phyloP scores from a whole-genome alignment of 2,797 vertebrate genomes.

The Myioborus miniatus region DNA sequence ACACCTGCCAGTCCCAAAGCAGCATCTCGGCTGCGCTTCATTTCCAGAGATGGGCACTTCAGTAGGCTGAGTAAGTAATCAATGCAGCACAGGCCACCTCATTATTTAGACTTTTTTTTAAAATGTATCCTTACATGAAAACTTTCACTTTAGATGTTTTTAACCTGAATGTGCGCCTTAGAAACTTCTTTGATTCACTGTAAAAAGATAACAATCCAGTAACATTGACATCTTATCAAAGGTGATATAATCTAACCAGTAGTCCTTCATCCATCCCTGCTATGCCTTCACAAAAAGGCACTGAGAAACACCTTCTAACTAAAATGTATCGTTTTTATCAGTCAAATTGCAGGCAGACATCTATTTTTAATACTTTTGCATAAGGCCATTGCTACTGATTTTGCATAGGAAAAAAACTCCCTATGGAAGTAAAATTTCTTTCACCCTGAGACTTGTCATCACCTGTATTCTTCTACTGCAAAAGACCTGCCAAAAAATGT shows the following conservation, averaged over 20 bases:
- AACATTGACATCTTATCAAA: background rate
- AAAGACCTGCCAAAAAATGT: background rate
- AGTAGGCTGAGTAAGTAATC: background rate
- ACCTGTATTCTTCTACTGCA: background rate
- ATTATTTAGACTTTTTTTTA: background rate
- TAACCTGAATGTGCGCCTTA: background rate
- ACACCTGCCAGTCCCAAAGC: background rate
- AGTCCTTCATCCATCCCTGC: background rate
- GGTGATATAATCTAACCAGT: background rate
- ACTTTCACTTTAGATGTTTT: background rate
- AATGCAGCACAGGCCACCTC: background rate
- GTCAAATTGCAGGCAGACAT: background rate
- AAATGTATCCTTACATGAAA: background rate
- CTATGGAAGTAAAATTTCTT: background rate
- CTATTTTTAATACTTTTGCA: background rate
- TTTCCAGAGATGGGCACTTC: background rate
- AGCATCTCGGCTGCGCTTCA: background rate
- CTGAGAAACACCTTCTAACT: background rate
- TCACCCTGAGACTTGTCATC: background rate
- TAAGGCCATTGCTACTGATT: background rate
- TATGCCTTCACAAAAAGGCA: background rate
- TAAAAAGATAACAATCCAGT: background rate
- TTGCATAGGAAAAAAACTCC: background rate
- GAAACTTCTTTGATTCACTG: background rate
- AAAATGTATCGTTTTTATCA: background rate